Evolutionary conservation across 2,113 vertebrate species (phyloP).

Genomic region (Synodontis membranacea): DNA sequence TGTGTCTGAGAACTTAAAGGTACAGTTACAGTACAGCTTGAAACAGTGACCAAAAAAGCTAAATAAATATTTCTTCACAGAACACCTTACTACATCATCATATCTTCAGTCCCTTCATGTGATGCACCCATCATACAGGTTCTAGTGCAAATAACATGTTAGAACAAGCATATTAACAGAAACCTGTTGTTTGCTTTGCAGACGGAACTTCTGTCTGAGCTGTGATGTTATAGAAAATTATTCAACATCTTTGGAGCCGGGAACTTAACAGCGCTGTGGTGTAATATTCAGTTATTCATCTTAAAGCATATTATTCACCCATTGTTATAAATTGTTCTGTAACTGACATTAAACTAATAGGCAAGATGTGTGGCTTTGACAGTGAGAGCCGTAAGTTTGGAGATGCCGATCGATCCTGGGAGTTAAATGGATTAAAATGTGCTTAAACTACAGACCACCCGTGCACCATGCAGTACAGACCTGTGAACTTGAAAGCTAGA

Average conservation of each 20-base stretch:
- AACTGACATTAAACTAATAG: neutral
- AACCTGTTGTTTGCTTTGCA: neutral
- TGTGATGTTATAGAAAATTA: neutral
- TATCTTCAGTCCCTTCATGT: no score
- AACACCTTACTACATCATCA: no score
- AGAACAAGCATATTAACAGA: neutral
- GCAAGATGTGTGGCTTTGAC: neutral
- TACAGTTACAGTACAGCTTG: neutral
- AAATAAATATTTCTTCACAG: no score
- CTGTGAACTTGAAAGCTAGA: neutral
- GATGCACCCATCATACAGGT: neutral
- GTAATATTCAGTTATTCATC: neutral
- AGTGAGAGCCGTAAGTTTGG: neutral
- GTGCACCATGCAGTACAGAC: neutral
- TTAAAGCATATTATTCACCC: neutral
- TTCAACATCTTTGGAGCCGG: neutral
- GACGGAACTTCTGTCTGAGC: neutral
- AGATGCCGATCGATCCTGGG: neutral
- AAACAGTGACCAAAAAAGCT: no score
- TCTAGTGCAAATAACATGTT: neutral
- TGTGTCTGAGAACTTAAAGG: no score
- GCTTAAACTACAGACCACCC: neutral
- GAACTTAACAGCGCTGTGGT: neutral
- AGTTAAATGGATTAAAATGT: neutral
- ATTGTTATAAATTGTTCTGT: neutral